Conservation (phyloP, 2,113 vertebrate species). For the Maccullochella peelii region DNA sequence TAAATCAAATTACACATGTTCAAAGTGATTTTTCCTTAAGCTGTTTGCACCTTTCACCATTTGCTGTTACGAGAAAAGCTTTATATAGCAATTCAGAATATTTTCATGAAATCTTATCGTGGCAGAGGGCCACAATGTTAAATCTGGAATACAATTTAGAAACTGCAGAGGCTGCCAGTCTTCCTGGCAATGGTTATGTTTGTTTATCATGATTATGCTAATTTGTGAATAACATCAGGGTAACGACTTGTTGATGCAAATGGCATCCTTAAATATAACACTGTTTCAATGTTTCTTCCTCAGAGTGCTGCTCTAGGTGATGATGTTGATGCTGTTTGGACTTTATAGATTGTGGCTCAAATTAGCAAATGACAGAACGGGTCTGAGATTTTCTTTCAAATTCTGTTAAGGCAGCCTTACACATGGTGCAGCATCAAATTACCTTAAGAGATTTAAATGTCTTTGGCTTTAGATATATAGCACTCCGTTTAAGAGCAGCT, state of each 20-base stretch:
- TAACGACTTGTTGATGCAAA: conserved; percentile 9
- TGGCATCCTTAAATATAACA: conserved; percentile 30
- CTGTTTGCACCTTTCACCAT: not conserved
- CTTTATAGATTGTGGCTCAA: not conserved
- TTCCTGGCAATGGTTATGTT: conserved; percentile 32
- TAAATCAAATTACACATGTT: not conserved
- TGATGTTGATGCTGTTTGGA: conserved; percentile 22
- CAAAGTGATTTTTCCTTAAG: not conserved
- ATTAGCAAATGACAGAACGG: conserved; percentile 19
- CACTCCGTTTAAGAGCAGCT: conserved; percentile 17
- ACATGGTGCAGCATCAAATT: conserved; percentile 12
- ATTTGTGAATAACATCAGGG: conserved; percentile 30
- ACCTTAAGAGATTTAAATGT: conserved; percentile 15
- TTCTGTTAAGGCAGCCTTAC: not conserved
- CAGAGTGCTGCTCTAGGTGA: not conserved
- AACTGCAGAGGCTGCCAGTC: conserved; percentile 20
- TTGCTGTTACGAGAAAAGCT: not conserved
- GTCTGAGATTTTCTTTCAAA: conserved; percentile 5
- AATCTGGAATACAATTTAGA: conserved; percentile 13
- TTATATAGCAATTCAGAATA: not conserved
- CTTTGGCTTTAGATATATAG: conserved; percentile 20
- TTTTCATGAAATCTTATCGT: not conserved
- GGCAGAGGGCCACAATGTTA: not conserved
- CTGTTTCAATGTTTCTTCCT: conserved; percentile 1
- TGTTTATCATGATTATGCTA: conserved; percentile 50